These are phyloP conservation scores for Anomalospiza imberbis DNA, from an alignment of 2,797 vertebrate species.

Conservation along the genomic window DNA sequence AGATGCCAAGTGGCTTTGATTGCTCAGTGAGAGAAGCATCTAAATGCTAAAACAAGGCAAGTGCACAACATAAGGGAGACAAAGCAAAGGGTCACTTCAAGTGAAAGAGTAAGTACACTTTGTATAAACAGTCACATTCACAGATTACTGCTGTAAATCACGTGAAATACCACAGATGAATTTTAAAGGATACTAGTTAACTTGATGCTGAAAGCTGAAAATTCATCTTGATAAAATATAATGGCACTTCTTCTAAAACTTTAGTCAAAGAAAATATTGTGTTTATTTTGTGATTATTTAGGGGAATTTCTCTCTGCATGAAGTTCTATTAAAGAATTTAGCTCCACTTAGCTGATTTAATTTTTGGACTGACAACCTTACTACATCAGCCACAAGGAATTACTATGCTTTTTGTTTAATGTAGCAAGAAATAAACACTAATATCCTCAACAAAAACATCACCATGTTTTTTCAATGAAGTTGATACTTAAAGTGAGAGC, in stretches of 20 bases:
- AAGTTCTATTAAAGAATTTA: not conserved
- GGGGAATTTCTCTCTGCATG: not conserved
- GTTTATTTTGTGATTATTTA: not conserved
- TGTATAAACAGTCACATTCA: not conserved
- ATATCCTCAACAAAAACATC: not conserved
- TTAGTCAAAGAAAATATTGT: not conserved
- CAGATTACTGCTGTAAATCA: not conserved
- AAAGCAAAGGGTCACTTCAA: not conserved
- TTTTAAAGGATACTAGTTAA: not conserved
- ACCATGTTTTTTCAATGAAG: not conserved
- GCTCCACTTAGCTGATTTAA: not conserved
- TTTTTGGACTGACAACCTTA: not conserved
- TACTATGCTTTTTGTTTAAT: not conserved
- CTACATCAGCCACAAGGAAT: not conserved
- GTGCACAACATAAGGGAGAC: rapidly evolving
- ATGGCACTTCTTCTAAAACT: not conserved
- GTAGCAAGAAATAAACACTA: conserved; percentile 9
- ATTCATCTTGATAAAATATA: not conserved
- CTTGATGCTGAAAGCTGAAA: not conserved
- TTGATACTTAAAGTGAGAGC: not conserved
- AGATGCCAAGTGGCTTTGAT: not conserved
- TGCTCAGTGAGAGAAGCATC: not conserved
- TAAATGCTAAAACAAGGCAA: not conserved
- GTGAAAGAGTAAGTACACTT: not conserved
- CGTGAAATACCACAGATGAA: not conserved